Percentiles rank a stretch among this genome's conserved stretches.
Evolutionary conservation across 2,888 invertebrate genomes (phyloP).

Genomic region (Protophormia terraenovae): DNA sequence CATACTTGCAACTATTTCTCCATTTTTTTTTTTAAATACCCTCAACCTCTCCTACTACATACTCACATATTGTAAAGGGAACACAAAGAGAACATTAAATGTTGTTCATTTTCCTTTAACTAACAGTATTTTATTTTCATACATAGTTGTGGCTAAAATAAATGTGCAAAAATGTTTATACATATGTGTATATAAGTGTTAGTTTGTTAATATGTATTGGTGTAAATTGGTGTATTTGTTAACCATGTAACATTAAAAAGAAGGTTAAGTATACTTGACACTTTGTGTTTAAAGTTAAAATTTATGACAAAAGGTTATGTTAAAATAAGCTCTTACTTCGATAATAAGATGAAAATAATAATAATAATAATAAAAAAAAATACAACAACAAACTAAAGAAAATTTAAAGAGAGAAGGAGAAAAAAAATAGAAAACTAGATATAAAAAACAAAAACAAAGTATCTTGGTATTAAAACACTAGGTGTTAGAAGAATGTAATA

Average conservation of each 20-base stretch:
- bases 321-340: constrained; percentile 51
- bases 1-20: constrained; percentile 3
- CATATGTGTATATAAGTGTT: background rate
- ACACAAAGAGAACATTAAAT: too few species aligned
- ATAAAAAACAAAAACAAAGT: constrained; percentile 9
- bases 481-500: constrained; percentile 31
- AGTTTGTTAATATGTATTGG: background rate
- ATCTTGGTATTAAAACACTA: constrained; percentile 8
- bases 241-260: constrained; percentile 62
- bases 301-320: constrained; percentile 61
- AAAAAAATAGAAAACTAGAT: background rate
- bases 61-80: background rate
- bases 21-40: background rate
- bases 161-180: constrained; percentile 20
- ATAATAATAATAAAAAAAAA: constrained; percentile 31
- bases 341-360: constrained; percentile 59
- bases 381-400: constrained; percentile 7
- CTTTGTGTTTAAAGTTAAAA: constrained; percentile 65
- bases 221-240: too few species aligned
- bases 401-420: background rate
- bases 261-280: constrained; percentile 70
- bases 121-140: too few species aligned
- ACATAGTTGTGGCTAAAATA: constrained; percentile 21
- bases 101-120: too few species aligned
- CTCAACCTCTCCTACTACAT: background rate